Evolutionary conservation across 2,113 vertebrate species (phyloP).

Genomic region (Nothobranchius furzeri): DNA sequence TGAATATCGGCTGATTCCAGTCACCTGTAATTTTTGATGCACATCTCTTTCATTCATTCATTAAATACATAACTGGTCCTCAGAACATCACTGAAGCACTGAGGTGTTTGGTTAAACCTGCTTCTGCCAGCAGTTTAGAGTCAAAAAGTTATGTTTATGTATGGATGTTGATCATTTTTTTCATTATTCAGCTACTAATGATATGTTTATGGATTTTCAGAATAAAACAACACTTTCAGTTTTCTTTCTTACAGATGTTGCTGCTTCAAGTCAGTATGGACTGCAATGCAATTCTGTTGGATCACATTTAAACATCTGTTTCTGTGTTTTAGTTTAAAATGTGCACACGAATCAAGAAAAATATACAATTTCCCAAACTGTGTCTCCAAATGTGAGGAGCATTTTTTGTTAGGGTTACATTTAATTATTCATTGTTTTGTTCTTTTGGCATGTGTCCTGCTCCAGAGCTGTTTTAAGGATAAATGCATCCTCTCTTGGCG

Average conservation of each 20-base stretch:
- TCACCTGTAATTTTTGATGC: no score
- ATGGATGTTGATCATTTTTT: not conserved
- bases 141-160: no score
- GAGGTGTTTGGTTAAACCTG: no score
- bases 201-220: not conserved
- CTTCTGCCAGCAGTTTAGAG: no score
- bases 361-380: no score
- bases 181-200: not conserved
- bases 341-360: not conserved
- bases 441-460: slow-evolving; percentile 38
- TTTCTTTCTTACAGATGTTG: slow-evolving; percentile 15
- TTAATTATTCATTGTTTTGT: no score
- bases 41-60: not conserved
- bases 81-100: no score
- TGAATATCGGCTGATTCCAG: not conserved
- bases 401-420: slow-evolving; percentile 9
- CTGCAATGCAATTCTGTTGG: not conserved
- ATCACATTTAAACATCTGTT: not conserved
- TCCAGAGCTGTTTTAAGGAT: slow-evolving; percentile 54
- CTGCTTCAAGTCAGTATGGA: not conserved
- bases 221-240: not conserved
- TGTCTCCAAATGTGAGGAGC: not conserved
- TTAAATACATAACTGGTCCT: not conserved
- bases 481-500: slow-evolving; percentile 43
- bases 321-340: not conserved